Percentiles rank a stretch among this genome's conserved stretches.
Conservation (phyloP, 2,113 vertebrate species). For the Boleophthalmus pectinirostris region DNA sequence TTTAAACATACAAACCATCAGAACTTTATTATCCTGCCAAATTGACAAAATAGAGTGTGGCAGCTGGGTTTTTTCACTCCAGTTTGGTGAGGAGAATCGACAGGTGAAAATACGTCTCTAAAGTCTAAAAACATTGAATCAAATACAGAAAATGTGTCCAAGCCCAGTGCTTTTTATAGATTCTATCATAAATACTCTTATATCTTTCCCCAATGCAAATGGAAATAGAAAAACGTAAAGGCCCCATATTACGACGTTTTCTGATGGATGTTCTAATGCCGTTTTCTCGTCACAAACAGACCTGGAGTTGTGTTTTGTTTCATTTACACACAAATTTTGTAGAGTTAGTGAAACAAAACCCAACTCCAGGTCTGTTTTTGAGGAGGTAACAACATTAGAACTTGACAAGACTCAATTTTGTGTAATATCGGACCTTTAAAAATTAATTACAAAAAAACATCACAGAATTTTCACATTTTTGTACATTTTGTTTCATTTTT, state of each 20-base stretch:
- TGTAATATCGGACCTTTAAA: slow-evolving; percentile 70
- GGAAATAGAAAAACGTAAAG: slow-evolving; percentile 71
- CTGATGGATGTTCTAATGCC: too few relatives aligned
- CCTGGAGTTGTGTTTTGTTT: too few relatives aligned
- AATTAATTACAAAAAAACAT: slow-evolving; percentile 72
- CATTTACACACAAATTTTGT: too few relatives aligned
- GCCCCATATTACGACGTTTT: too few relatives aligned
- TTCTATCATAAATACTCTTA: slow-evolving; percentile 92
- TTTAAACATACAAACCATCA: slow-evolving; percentile 97
- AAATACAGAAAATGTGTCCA: slow-evolving; percentile 99
- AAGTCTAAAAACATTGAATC: slow-evolving; percentile 99
- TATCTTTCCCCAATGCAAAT: slow-evolving; percentile 97
- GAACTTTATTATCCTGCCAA: slow-evolving; percentile 99
- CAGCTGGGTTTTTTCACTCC: slow-evolving; percentile 98
- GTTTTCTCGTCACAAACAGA: too few relatives aligned
- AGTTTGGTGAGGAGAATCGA: slow-evolving; percentile 97
- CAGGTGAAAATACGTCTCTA: slow-evolving; percentile 99
- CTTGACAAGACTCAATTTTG: slow-evolving; percentile 84
- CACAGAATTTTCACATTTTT: slow-evolving; percentile 67
- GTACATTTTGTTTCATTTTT: slow-evolving; percentile 57
- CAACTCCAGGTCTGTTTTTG: too few relatives aligned
- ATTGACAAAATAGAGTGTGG: slow-evolving; percentile 99
- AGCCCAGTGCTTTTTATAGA: slow-evolving; percentile 99
- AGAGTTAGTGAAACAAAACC: too few relatives aligned
- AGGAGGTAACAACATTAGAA: too few relatives aligned